Conservation (phyloP, 2,797 vertebrate genomes). For the Amblyraja radiata region DNA sequence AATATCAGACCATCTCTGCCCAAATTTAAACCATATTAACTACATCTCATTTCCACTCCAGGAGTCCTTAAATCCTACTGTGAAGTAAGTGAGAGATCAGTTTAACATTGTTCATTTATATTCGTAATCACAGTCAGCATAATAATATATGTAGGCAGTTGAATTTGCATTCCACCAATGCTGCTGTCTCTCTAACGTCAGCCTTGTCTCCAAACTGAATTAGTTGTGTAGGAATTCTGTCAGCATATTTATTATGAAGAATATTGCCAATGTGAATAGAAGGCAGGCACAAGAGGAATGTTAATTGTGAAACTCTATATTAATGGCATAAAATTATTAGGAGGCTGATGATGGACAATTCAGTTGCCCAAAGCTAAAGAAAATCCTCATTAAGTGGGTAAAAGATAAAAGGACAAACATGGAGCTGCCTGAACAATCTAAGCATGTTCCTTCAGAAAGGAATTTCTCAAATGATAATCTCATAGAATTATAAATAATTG, state of each 20-base stretch:
- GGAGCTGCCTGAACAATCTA: neutral
- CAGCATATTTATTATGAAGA: neutral
- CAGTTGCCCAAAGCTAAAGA: neutral
- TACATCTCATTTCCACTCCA: neutral
- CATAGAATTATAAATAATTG: too few species aligned
- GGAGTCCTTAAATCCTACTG: neutral
- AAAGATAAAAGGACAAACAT: neutral
- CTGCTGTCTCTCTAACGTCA: neutral
- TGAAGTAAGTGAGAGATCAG: constrained; percentile 22
- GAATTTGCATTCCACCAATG: constrained; percentile 9
- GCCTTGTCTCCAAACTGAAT: neutral
- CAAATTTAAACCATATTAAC: neutral
- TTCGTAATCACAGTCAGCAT: neutral
- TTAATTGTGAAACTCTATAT: neutral
- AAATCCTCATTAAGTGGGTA: neutral
- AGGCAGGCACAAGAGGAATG: neutral
- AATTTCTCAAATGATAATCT: too few species aligned
- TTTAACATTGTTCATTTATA: constrained; percentile 16
- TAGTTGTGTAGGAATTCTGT: neutral
- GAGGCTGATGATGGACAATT: neutral
- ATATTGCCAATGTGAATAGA: neutral
- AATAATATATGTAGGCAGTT: neutral
- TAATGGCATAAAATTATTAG: neutral
- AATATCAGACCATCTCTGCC: neutral
- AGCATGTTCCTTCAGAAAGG: neutral